Evolutionary conservation across 2,797 vertebrate genomes (phyloP), one percentile per base, ranked within the genome.

Genomic region (Micropoecilia bifurca): DNA sequence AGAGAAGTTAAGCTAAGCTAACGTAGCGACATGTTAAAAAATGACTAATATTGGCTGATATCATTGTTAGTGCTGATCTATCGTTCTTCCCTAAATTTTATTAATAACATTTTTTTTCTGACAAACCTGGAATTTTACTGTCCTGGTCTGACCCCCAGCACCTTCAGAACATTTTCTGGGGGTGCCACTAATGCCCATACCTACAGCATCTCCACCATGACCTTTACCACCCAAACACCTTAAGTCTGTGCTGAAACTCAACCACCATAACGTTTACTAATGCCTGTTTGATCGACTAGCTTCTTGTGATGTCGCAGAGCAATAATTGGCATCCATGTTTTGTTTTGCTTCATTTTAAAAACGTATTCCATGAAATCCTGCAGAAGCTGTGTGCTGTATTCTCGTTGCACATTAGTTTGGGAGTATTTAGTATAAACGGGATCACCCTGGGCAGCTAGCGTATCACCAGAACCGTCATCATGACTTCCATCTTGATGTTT

Each of bases 401-500:
- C 5, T 28, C 1, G 1, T n/a, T 3, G 0, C 14, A 71, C 9
- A n/a, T 45, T 14, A 41, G 43, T 41, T n/a, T 22, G 12, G 25
- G 36, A 5, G 63, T 25, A 68, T 68, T 41, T 25, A 68, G 79
- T 75, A 68, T 25, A 79, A 57, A 78, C 13, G 47, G 48, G 55
- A 80, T 87, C 85, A 88, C 87, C 85, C 88, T 7, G 83, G 73
- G 90, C 87, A 82, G 90, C 88, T 84, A 82, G 83, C 90, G 84
- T 81, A 91, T 93, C 90, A 90, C 83, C 85, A 46, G 81, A 81
- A 86, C 91, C 88, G 91, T 93, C 93, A 87, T 89, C 90, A 86
- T 82, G 84, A 89, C 82, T 91, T 87, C 73, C 82, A 94, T 93
- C 91, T 91, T 71, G 81, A 90, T 86, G 89, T 87, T 83, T 88